Conservation (phyloP, 2,113 vertebrate genomes). For the Tinamus guttatus region DNA sequence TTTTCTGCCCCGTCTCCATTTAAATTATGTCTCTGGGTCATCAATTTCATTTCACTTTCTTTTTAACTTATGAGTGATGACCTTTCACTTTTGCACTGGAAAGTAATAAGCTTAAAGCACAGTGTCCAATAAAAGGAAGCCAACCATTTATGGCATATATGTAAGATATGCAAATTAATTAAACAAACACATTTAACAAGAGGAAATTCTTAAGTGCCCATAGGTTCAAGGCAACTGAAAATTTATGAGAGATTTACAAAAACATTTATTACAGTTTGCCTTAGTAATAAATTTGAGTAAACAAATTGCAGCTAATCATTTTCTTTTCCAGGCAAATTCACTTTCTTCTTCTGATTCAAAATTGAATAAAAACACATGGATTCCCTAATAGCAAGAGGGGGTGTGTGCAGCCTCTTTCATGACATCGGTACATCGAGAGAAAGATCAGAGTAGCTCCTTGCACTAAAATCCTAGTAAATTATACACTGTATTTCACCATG, state of each 20-base stretch:
- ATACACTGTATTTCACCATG: neutral
- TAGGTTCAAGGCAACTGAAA: neutral
- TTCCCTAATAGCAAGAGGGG: neutral
- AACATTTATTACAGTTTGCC: neutral
- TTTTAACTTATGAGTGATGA: constrained; percentile 49
- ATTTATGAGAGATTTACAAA: neutral
- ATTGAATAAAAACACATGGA: neutral
- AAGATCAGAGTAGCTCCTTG: neutral
- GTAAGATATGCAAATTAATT: constrained; percentile 14
- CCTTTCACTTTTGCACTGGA: constrained; percentile 58
- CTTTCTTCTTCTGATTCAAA: neutral
- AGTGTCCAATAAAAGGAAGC: constrained; percentile 42
- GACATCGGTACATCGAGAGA: neutral
- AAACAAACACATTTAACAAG: neutral
- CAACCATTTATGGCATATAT: constrained; percentile 25
- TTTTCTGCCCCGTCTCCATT: constrained; percentile 63
- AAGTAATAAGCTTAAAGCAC: constrained; percentile 51
- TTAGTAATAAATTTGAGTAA: neutral
- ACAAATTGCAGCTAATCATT: neutral
- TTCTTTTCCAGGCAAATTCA: neutral
- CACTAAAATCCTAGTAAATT: neutral
- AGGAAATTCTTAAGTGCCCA: neutral
- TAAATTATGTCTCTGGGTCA: constrained; percentile 67
- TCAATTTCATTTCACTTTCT: constrained; percentile 62
- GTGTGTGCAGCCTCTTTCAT: rapidly evolving